Percentiles rank a stretch among this genome's conserved stretches.
These are phyloP conservation scores for Leucoptera coffeella DNA, from an alignment of 2,888 invertebrate genomes.

Conservation along the genomic window DNA sequence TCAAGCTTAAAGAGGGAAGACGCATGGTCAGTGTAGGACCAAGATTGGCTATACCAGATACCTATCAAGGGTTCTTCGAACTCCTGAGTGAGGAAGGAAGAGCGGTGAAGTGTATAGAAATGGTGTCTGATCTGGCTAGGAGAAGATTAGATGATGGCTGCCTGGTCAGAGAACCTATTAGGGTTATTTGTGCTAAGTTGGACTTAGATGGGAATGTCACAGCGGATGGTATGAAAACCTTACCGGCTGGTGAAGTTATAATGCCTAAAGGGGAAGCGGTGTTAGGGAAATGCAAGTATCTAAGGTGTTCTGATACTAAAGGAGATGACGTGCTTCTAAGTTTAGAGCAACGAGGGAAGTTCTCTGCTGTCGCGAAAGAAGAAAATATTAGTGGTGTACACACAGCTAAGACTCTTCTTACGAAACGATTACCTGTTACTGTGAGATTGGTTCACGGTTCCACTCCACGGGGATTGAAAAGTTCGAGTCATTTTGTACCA, in stretches of 20 bases:
- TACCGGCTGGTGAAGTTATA: slow-evolving; percentile 79
- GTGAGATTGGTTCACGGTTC: slow-evolving; percentile 89
- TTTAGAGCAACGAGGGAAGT: slow-evolving; percentile 83
- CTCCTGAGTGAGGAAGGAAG: slow-evolving; percentile 90
- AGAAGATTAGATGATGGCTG: slow-evolving; percentile 69
- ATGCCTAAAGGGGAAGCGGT: slow-evolving; percentile 69
- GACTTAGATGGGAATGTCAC: slow-evolving; percentile 57
- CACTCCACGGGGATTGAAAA: slow-evolving; percentile 77
- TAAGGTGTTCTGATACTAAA: slow-evolving; percentile 80
- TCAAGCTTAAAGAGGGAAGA: slow-evolving; percentile 84
- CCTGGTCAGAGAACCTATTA: slow-evolving; percentile 71
- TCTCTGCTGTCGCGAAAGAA: slow-evolving; percentile 87
- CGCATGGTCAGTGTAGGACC: slow-evolving; percentile 75
- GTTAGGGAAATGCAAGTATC: slow-evolving; percentile 68
- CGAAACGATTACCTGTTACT: slow-evolving; percentile 86
- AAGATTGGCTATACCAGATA: slow-evolving; percentile 83
- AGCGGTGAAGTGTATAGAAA: slow-evolving; percentile 84
- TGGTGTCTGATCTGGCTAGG: slow-evolving; percentile 75
- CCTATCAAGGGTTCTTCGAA: slow-evolving; percentile 90
- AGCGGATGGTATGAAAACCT: slow-evolving; percentile 64
- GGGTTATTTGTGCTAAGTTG: slow-evolving; percentile 59
- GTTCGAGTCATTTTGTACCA: slow-evolving; percentile 75
- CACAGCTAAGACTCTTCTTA: slow-evolving; percentile 79
- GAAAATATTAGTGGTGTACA: slow-evolving; percentile 94
- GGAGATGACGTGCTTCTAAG: slow-evolving; percentile 79